Percentiles rank a stretch among this genome's conserved stretches.
Evolutionary conservation across 2,797 vertebrate genomes (phyloP).

Genomic region (Gadopsis marmoratus): DNA sequence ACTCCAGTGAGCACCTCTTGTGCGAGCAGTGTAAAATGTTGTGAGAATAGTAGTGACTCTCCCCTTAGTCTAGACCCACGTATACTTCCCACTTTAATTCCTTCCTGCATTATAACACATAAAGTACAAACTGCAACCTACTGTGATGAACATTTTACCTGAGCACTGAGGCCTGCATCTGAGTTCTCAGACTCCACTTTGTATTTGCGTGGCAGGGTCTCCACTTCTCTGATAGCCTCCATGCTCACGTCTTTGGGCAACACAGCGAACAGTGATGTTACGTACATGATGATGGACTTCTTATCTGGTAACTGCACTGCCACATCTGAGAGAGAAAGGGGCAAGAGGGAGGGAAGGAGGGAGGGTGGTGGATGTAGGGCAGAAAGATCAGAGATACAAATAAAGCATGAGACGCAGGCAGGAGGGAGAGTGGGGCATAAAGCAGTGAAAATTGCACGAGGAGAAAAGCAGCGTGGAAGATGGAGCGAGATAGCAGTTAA

Average conservation of each 20-base stretch:
- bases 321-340: conserved; percentile 86
- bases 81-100: neutral
- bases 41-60: neutral
- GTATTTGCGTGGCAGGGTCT: conserved; percentile 93
- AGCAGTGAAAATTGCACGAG: conserved; percentile 31
- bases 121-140: neutral
- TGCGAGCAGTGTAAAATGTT: conserved; percentile 2
- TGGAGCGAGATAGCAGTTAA: conserved; percentile 28
- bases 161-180: conserved; percentile 74
- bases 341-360: neutral
- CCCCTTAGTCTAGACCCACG: neutral
- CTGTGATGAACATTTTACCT: conserved; percentile 74
- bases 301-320: conserved; percentile 97
- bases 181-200: conserved; percentile 88
- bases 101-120: neutral
- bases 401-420: neutral
- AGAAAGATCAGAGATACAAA: conserved; percentile 29
- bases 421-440: neutral
- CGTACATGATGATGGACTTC: conserved; percentile 99
- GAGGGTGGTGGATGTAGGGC: neutral
- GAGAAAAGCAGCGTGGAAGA: conserved; percentile 28
- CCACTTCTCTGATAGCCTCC: conserved; percentile 96
- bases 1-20: neutral
- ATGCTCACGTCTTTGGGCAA: conserved; percentile 96
- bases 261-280: conserved; percentile 97